Conservation (phyloP, 2,113 vertebrate species). For the Limnothrissa miodon region DNA sequence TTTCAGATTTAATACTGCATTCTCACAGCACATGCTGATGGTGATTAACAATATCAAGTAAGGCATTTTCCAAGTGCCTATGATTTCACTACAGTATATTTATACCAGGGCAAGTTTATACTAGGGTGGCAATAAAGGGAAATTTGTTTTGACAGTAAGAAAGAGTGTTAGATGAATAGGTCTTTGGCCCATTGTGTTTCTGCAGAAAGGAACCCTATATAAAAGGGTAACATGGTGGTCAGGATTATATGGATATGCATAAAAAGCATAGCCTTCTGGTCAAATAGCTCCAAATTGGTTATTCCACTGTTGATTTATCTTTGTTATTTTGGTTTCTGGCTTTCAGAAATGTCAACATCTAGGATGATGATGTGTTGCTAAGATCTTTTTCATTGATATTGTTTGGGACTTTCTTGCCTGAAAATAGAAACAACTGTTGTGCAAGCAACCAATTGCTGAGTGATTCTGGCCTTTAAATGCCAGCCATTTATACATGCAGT, state of each 20-base stretch:
- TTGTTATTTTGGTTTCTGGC: background rate
- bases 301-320: background rate
- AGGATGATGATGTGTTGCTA: background rate
- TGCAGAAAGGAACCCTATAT: background rate
- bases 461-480: background rate
- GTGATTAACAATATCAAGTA: too few species aligned
- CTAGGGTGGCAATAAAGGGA: background rate
- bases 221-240: background rate
- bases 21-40: background rate
- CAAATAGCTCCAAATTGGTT: background rate
- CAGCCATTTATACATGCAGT: background rate
- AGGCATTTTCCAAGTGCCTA: background rate
- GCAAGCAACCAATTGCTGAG: background rate
- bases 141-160: background rate
- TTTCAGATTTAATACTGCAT: background rate
- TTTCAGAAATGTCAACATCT: background rate
- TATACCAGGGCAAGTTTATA: background rate
- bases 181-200: background rate
- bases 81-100: background rate
- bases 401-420: background rate
- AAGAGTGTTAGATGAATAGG: background rate
- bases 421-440: background rate
- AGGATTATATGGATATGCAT: background rate
- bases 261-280: background rate
- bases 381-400: background rate